phyloP scores from a whole-genome alignment of 23 tunicate species.

The Styela plicata region DNA sequence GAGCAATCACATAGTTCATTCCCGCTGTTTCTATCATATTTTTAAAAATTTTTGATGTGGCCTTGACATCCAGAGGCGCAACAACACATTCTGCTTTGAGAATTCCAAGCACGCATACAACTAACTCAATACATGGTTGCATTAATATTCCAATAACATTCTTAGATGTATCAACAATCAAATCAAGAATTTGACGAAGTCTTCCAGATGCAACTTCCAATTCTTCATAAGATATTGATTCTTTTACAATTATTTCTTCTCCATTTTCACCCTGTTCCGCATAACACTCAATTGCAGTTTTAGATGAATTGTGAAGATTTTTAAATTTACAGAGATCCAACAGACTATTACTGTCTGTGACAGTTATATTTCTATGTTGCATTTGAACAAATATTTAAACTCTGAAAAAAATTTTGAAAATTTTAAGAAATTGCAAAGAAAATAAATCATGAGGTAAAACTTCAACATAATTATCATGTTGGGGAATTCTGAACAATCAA shows the following conservation, averaged over 20 bases:
- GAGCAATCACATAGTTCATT: slow-evolving; percentile 23
- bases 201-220: background rate
- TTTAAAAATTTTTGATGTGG: background rate
- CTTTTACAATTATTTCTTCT: no score
- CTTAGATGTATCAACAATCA: background rate
- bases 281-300: slow-evolving; percentile 5
- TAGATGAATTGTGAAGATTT: background rate
- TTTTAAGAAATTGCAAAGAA: background rate
- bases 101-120: slow-evolving; percentile 36
- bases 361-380: background rate
- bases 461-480: no score
- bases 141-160: slow-evolving; percentile 36
- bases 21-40: slow-evolving; percentile 1
- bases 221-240: background rate
- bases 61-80: slow-evolving; percentile 33
- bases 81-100: slow-evolving; percentile 40
- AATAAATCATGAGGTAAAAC: background rate
- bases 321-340: background rate
- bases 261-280: background rate
- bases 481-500: no score
- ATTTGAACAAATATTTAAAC: background rate
- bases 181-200: background rate
- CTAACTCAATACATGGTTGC: slow-evolving; percentile 12
- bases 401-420: background rate
- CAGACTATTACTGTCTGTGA: background rate